Conservation (phyloP, 1,140 invertebrate species). For the Harlomillsia oculata region DNA sequence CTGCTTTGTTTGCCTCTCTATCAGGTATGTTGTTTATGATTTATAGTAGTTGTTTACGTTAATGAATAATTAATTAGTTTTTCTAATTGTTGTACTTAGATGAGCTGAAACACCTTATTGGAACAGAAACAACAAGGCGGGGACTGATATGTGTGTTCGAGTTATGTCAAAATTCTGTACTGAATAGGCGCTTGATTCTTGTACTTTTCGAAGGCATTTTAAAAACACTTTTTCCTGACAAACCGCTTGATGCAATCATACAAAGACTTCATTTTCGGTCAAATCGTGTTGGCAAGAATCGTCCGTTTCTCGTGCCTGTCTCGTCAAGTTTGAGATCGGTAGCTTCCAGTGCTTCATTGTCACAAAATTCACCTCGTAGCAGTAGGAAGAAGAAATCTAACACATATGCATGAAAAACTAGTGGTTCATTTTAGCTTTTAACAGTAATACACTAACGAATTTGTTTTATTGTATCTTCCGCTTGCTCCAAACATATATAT, state of each 20-base stretch:
- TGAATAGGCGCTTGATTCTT: slow-evolving; percentile 76
- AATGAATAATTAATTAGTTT: background rate
- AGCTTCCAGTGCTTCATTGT: slow-evolving; percentile 1
- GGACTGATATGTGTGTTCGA: slow-evolving; percentile 84
- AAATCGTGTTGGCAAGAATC: slow-evolving; percentile 29
- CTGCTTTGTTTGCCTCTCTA: slow-evolving; percentile 65
- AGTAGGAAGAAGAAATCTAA: slow-evolving; percentile 23
- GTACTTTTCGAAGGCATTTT: slow-evolving; percentile 77
- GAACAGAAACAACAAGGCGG: slow-evolving; percentile 73
- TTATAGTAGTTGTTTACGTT: background rate
- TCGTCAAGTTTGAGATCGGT: background rate
- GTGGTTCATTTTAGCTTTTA: too few relatives aligned
- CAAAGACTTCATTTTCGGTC: slow-evolving; percentile 33
- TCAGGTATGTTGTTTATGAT: slow-evolving; percentile 49
- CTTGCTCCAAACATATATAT: too few relatives aligned
- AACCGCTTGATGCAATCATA: slow-evolving; percentile 20
- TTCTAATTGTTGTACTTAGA: slow-evolving; percentile 49
- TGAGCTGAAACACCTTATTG: slow-evolving; percentile 82
- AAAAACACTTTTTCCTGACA: slow-evolving; percentile 61
- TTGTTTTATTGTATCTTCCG: too few relatives aligned
- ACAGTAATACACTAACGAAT: too few relatives aligned
- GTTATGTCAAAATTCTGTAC: slow-evolving; percentile 54
- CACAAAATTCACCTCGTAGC: slow-evolving; percentile 18
- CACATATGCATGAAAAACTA: too few relatives aligned
- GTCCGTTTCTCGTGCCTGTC: slow-evolving; percentile 29